Percentiles rank a stretch among this genome's conserved stretches.
Evolutionary conservation across 2,113 vertebrate species (phyloP).

Genomic region (Hemiprocne comata): DNA sequence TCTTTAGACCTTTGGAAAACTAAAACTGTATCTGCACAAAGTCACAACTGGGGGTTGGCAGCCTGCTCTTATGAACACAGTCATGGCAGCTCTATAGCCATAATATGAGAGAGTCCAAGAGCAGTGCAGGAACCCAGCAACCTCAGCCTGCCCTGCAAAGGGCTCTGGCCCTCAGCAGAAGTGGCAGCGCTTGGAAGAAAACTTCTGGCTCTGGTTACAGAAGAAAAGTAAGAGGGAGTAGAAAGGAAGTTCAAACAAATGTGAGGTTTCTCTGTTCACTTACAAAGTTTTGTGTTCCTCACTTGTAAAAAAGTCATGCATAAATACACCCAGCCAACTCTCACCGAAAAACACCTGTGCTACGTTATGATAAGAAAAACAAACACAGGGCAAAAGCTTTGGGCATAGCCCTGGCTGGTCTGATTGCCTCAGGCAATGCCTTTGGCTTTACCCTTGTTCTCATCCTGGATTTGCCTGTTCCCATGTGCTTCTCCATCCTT

Average conservation of each 20-base stretch:
- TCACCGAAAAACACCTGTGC: background rate
- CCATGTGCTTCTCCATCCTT: background rate
- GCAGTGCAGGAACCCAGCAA: conserved; percentile 3
- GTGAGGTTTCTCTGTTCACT: background rate
- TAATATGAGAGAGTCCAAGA: background rate
- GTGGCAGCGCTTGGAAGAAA: background rate
- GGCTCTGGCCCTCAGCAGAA: background rate
- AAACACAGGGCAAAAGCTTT: background rate
- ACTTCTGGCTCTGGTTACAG: background rate
- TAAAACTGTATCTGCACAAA: conserved; percentile 48
- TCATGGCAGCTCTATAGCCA: background rate
- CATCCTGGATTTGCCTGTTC: background rate
- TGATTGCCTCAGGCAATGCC: fast-evolving
- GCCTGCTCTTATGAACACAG: background rate
- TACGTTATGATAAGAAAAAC: background rate
- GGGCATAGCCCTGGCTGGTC: background rate
- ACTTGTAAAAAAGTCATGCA: background rate
- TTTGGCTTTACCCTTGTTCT: background rate
- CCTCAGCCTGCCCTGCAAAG: background rate
- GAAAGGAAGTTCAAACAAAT: background rate
- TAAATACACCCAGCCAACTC: background rate
- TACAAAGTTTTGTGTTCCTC: background rate
- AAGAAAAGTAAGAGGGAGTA: background rate
- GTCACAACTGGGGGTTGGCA: background rate
- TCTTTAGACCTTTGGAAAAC: conserved; percentile 6